Conservation (phyloP, 2,113 vertebrate genomes). For the Gadus chalcogrammus region DNA sequence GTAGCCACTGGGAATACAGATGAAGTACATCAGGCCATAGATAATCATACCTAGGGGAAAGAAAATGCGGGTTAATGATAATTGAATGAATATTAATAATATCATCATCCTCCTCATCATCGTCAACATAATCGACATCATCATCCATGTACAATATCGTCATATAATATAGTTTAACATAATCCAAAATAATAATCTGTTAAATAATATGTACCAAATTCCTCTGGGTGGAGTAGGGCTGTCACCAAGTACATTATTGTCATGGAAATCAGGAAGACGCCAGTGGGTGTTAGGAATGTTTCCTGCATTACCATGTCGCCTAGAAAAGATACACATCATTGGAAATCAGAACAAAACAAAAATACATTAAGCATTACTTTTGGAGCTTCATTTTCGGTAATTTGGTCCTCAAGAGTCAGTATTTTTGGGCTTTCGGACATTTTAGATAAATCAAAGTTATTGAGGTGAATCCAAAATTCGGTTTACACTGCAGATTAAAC, state of each 20-base stretch:
- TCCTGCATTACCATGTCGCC: slow-evolving; percentile 74
- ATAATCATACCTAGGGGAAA: slow-evolving; percentile 61
- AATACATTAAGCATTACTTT: too few relatives aligned
- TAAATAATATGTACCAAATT: slow-evolving; percentile 51
- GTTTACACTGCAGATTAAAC: too few relatives aligned
- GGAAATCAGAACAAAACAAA: too few relatives aligned
- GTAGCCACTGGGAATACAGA: slow-evolving; percentile 81
- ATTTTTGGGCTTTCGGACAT: too few relatives aligned
- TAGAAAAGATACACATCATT: slow-evolving; percentile 24
- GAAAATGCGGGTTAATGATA: neutral
- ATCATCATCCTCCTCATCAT: too few relatives aligned
- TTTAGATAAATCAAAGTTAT: too few relatives aligned
- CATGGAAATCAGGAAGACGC: slow-evolving; percentile 77
- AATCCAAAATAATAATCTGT: neutral
- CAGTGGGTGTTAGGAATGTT: slow-evolving; percentile 76
- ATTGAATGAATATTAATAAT: too few relatives aligned
- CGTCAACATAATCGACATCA: neutral
- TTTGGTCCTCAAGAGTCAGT: too few relatives aligned
- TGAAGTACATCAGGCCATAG: slow-evolving; percentile 80
- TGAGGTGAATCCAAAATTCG: too few relatives aligned
- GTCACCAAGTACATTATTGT: slow-evolving; percentile 69
- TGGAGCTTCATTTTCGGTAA: too few relatives aligned
- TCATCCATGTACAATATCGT: neutral
- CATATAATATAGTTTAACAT: neutral
- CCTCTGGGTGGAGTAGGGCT: slow-evolving; percentile 74